Evolutionary conservation across 2,797 vertebrate genomes (phyloP).

Genomic region (Chanos chanos): DNA sequence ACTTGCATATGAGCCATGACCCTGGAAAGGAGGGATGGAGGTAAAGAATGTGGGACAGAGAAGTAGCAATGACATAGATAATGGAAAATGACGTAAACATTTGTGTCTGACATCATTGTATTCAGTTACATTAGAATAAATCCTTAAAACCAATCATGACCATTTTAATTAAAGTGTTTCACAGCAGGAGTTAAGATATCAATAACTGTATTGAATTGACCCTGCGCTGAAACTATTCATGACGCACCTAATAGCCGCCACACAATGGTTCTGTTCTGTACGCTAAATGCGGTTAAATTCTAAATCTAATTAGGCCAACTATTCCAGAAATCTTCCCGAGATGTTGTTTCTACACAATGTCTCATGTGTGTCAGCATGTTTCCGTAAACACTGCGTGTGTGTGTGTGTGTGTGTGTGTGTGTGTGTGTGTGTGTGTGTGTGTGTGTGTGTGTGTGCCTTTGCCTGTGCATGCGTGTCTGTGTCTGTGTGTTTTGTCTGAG

Average conservation of each 20-base stretch:
- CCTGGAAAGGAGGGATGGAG: constrained; percentile 17
- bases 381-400: no score
- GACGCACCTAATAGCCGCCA: no score
- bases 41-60: constrained; percentile 4
- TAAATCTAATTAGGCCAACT: background rate
- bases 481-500: no score
- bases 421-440: background rate
- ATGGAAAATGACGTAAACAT: background rate
- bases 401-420: background rate
- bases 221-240: no score
- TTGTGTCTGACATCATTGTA: no score
- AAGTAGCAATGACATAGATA: constrained; percentile 23
- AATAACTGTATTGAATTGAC: no score
- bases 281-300: background rate
- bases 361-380: no score
- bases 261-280: background rate
- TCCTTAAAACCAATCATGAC: no score
- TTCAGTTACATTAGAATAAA: no score
- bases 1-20: constrained; percentile 44
- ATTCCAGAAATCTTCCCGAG: background rate
- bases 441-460: background rate
- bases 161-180: no score
- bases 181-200: no score
- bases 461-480: background rate
- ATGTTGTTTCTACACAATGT: no score